These are phyloP conservation scores for Tricholauxania praeusta DNA, from an alignment of 2,888 invertebrate species.

Conservation along the genomic window DNA sequence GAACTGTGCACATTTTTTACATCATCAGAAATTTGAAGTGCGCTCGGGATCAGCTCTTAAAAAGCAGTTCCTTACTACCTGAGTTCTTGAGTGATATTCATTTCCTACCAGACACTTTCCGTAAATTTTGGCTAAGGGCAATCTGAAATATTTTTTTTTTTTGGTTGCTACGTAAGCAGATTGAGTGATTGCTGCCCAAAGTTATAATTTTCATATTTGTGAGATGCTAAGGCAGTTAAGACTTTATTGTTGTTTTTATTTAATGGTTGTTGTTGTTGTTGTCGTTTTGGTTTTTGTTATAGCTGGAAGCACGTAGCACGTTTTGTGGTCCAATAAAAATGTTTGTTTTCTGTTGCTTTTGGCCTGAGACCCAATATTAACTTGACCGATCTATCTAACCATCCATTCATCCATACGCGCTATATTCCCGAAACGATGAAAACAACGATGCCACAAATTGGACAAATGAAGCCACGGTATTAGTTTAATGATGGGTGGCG, in stretches of 20 bases:
- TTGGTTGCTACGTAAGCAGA: conserved; percentile 56
- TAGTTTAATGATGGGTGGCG: conserved; percentile 52
- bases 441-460: conserved; percentile 49
- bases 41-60: no score
- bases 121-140: no score
- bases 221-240: conserved; percentile 46
- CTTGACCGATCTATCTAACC: background rate
- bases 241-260: conserved; percentile 14
- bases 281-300: conserved; percentile 8
- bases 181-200: conserved; percentile 68
- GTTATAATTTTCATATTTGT: conserved; percentile 68
- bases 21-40: no score
- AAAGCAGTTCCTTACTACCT: no score
- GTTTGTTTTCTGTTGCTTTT: conserved; percentile 46
- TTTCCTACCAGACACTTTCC: no score
- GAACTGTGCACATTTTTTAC: no score
- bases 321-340: conserved; percentile 53
- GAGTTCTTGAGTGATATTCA: no score
- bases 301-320: conserved; percentile 47
- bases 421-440: background rate
- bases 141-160: no score
- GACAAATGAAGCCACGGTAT: conserved; percentile 55
- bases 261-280: background rate
- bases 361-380: background rate
- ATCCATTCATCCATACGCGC: background rate